Conservation (phyloP, 2,113 vertebrate genomes). For the Solea senegalensis region DNA sequence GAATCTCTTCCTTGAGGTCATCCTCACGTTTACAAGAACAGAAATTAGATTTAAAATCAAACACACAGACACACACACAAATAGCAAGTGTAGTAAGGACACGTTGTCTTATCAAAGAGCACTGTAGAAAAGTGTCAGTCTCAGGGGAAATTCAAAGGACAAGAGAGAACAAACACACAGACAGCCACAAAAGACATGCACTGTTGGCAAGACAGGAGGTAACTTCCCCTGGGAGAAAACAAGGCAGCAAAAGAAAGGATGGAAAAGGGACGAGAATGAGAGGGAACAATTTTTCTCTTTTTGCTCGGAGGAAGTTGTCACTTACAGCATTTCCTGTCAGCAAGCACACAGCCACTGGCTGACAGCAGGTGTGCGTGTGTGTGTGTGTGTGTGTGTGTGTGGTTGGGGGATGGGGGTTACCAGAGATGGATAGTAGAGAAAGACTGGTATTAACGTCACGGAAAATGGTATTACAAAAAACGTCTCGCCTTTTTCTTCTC, state of each 20-base stretch:
- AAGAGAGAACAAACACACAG: slow-evolving; percentile 59
- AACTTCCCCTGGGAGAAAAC: slow-evolving; percentile 59
- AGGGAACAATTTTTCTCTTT: slow-evolving; percentile 45
- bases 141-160: slow-evolving; percentile 71
- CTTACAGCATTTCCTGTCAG: slow-evolving; percentile 54
- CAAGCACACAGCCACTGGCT: slow-evolving; percentile 52
- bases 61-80: background rate
- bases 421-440: no score
- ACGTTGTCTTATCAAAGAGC: slow-evolving; percentile 66
- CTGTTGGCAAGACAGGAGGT: slow-evolving; percentile 47
- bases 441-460: no score
- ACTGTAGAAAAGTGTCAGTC: slow-evolving; percentile 61
- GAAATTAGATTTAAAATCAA: slow-evolving; percentile 20
- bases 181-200: slow-evolving; percentile 32
- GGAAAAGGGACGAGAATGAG: slow-evolving; percentile 26
- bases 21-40: slow-evolving; percentile 27
- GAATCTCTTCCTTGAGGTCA: slow-evolving; percentile 38
- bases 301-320: slow-evolving; percentile 68
- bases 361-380: slow-evolving; percentile 47
- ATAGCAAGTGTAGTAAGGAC: slow-evolving; percentile 48
- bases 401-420: background rate
- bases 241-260: slow-evolving; percentile 37
- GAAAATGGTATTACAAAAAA: background rate
- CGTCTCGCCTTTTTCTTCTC: background rate
- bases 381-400: slow-evolving; percentile 10